Evolutionary conservation across 2,888 invertebrate species (phyloP), one percentile per base, ranked within the genome.

Genomic region (Ashinkailepas kermadecensis): DNA sequence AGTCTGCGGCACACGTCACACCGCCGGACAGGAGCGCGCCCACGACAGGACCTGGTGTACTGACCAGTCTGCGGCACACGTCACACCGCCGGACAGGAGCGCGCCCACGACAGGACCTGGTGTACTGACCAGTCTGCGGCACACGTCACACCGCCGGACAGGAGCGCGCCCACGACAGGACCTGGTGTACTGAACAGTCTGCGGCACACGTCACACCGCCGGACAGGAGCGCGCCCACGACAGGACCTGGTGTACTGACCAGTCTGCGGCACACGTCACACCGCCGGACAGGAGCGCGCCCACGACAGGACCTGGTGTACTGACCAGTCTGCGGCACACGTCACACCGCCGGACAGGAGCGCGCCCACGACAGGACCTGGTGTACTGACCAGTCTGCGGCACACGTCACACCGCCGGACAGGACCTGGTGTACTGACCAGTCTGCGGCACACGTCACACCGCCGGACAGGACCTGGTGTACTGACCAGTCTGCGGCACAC

Each of bases 1-100:
- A 99, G 39, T 99, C 0, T 99, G 89, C 1, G 99, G 89, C 86
- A 97, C 97, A n/a, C 87, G 97, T 99, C 0, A 99, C 97, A 78
- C n/a, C 96, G 90, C 0, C 97, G 97, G 79, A 39, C 93, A 93
- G 88, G 99, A 99, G 0, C 97, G n/a, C n/a, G n/a, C n/a, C n/a
- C 97, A 0, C 39, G 93, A 88, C 0, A 97, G 89, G 67, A 96
- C 89, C 87, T 96, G 95, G 86, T 96, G 95, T 0, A 94, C 92
- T 0, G 95, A 95, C 95, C 95, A 95, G 87, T 94, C 95, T 93
- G 87, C 59, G 15, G 39, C 39, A 39, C n/a, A n/a, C 39, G 39
- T 39, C 39, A 39, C 39, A 39, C 39, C 39, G 2, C 39, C 39
- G 4, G 39, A 39, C 39, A 39, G 39, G 39, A 4, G 39, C 39